Evolutionary conservation across 2,797 vertebrate genomes (phyloP), one percentile per base, ranked within the genome.

Genomic region (Hydrolagus colliei): DNA sequence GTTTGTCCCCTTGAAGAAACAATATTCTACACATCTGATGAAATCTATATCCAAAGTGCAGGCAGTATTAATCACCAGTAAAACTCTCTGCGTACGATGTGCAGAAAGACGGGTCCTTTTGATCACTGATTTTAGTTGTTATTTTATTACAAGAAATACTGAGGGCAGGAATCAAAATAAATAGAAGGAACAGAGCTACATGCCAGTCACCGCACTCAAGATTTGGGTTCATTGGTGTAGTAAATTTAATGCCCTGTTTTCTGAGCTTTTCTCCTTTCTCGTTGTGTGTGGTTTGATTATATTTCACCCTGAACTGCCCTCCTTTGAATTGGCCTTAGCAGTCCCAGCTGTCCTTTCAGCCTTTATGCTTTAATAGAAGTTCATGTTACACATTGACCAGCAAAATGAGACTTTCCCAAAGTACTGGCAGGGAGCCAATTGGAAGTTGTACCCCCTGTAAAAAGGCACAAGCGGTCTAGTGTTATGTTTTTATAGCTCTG

Each of bases 401-500:
- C 79, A 84, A 84, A 52, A 84, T 84, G 65, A 84, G 79, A 68
- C 79, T 84, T 84, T 84, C 79, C 67, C 79, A 84, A 18, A 84
- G 35, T 67, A 35, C 79, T 84, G 79, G 79, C 65, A 20, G 65
- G 79, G 27, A 84, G 79, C 79, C 79, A 84, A 84, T 27, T 84
- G 79, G 79, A 84, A 84, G 79, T 84, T 71, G 79, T 35, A 84
- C 65, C 65, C 67, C 79, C 79, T 84, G 71, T 84, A 84, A 84
- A 84, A 84, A 68, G 18, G n/a, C 79, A 84, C 79, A 84, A 84
- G 79, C 79, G 10, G 14, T 35, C 79, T n/a, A 84, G 79, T 84
- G 79, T 84, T 84, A 65, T 84, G 79, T n/a, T 84, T 84, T 84
- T 84, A 84, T 84, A 68, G 79, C 79, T 84, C 32, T 71, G 79